These are phyloP conservation scores for Cichlasoma orientale DNA, from an alignment of 2,797 vertebrate species.

Conservation along the genomic window DNA sequence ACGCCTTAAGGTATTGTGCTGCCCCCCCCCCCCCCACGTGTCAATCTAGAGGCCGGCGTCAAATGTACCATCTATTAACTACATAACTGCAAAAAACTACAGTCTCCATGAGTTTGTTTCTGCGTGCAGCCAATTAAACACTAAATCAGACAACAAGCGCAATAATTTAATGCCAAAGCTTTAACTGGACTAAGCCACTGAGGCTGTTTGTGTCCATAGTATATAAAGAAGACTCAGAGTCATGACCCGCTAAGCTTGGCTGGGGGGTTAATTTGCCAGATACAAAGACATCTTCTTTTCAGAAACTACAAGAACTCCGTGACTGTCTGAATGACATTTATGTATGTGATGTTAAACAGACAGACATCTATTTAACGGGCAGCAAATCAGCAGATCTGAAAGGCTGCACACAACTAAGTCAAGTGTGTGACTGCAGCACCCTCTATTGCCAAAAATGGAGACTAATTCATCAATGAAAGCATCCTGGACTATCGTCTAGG, in stretches of 20 bases:
- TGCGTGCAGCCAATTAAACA: not conserved
- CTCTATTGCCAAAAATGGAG: constrained; percentile 55
- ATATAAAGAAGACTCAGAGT: not conserved
- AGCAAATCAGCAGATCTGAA: not conserved
- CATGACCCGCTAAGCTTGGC: not conserved
- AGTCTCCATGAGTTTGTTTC: not conserved
- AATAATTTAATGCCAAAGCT: not conserved
- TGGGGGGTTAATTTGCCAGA: not conserved
- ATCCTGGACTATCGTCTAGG: not conserved
- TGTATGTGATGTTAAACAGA: not conserved
- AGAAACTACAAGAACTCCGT: not conserved
- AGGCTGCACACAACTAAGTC: not conserved
- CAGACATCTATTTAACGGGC: not conserved
- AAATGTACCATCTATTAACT: not conserved
- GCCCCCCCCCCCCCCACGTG: not conserved
- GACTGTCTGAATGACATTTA: constrained; percentile 1
- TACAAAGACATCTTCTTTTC: not conserved
- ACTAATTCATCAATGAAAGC: not conserved
- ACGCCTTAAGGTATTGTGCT: constrained; percentile 2
- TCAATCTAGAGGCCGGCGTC: constrained; percentile 6
- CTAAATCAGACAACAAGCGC: not conserved
- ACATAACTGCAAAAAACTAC: not conserved
- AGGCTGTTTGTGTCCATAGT: not conserved
- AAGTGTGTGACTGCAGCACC: constrained; percentile 62
- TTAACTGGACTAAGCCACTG: not conserved